These are phyloP conservation scores for Myotis davidii DNA, from an alignment of 2,113 vertebrate genomes.

Conservation along the genomic window DNA sequence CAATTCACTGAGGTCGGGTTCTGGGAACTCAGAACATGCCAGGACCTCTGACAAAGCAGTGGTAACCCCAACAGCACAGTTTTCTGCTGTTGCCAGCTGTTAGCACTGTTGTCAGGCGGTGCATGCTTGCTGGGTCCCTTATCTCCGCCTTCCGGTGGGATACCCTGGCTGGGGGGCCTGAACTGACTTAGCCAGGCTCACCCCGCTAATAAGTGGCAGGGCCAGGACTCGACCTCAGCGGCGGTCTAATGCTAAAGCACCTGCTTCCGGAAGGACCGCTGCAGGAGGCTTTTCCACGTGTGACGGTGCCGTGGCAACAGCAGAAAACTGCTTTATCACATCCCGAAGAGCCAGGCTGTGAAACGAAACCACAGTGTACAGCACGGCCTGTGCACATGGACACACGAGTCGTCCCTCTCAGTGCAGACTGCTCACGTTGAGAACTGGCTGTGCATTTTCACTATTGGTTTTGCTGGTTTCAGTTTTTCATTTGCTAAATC, in stretches of 20 bases:
- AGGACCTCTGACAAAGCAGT: not conserved
- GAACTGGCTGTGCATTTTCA: not conserved
- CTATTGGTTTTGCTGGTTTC: not conserved
- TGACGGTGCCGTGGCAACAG: not conserved
- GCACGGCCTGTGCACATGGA: rapidly evolving
- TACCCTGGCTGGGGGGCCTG: not conserved
- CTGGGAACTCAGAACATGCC: not conserved
- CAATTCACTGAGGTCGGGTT: not conserved
- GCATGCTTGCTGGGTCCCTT: too few species aligned
- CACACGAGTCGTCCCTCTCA: rapidly evolving
- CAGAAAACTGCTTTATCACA: not conserved
- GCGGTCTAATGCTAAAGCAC: not conserved
- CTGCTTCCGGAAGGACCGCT: not conserved
- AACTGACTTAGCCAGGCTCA: not conserved
- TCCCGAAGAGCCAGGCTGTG: not conserved
- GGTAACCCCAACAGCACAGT: too few species aligned
- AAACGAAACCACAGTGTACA: not conserved
- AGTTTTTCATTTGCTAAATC: not conserved
- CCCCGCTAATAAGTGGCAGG: not conserved
- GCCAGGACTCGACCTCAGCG: not conserved
- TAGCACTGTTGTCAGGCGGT: too few species aligned
- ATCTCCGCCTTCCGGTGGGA: not conserved
- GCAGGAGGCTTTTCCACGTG: not conserved
- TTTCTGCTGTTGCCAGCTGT: too few species aligned
- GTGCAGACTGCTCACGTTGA: rapidly evolving